Evolutionary conservation across 2,113 vertebrate species (phyloP).

Genomic region (Dicerorhinus sumatrensis): DNA sequence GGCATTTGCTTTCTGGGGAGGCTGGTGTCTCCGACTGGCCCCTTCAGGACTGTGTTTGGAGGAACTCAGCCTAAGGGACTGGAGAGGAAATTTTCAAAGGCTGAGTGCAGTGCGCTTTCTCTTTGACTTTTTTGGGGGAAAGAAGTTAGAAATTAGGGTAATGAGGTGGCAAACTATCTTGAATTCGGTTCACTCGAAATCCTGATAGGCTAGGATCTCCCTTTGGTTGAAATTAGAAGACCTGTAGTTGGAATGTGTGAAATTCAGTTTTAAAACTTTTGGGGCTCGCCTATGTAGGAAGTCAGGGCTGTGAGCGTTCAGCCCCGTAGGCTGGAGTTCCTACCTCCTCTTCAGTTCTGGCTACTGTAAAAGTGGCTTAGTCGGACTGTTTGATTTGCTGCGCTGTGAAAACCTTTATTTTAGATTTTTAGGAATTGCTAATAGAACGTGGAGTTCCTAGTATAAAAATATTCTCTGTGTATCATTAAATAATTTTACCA

Average conservation of each 20-base stretch:
- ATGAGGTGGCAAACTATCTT: neutral
- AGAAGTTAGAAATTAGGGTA: neutral
- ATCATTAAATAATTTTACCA: neutral
- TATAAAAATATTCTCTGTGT: neutral
- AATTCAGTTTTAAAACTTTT: neutral
- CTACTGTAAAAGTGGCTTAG: neutral
- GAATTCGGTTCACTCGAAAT: neutral
- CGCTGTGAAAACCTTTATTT: neutral
- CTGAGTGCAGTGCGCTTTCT: neutral
- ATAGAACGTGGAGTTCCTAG: neutral
- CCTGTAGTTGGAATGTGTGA: neutral
- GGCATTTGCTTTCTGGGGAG: neutral
- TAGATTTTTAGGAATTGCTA: neutral
- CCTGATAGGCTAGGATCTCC: neutral
- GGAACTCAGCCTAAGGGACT: neutral
- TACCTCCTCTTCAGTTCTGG: neutral
- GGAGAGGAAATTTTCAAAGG: neutral
- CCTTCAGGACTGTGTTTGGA: neutral
- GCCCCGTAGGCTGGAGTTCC: neutral
- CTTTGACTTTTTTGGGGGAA: neutral
- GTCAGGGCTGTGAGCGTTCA: neutral
- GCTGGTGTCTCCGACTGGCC: neutral
- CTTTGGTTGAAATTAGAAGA: neutral
- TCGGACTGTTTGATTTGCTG: neutral
- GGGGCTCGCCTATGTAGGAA: neutral